Percentiles rank a stretch among this genome's conserved stretches.
These are phyloP conservation scores for Lytechinus pictus DNA, from an alignment of 35 echinoderm and acorn worm species.

Conservation along the genomic window DNA sequence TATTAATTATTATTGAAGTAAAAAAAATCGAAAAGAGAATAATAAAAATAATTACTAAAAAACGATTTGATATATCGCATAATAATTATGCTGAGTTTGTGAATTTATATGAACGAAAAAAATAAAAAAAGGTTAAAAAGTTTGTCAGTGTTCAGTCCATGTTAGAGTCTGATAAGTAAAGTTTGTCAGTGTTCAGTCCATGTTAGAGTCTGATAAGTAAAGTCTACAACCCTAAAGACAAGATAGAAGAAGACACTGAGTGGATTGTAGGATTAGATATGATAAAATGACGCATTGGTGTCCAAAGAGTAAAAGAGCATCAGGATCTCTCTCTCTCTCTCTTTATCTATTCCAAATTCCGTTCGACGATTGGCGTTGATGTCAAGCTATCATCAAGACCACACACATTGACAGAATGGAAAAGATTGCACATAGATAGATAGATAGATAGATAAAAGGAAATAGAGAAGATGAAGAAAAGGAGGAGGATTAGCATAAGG, in stretches of 20 bases:
- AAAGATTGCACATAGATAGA: neutral
- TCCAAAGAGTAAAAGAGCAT: neutral
- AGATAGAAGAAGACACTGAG: neutral
- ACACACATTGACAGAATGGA: constrained; percentile 33
- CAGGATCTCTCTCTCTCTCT: neutral
- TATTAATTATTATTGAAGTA: too few species aligned
- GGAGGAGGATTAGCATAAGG: neutral
- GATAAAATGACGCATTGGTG: constrained; percentile 18
- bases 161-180: neutral
- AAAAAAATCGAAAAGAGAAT: too few species aligned
- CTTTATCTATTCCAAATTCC: constrained; percentile 8
- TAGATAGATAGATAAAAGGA: neutral
- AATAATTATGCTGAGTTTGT: too few species aligned
- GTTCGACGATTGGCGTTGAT: constrained; percentile 34
- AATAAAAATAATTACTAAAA: too few species aligned
- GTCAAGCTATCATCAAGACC: constrained; percentile 17
- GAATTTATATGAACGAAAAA: too few species aligned
- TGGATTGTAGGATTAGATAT: neutral
- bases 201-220: neutral
- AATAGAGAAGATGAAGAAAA: neutral
- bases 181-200: neutral
- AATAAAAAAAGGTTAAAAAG: too few species aligned
- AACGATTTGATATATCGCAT: too few species aligned
- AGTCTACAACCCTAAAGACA: neutral
- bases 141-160: neutral